A percentile compares a stretch with the other conserved stretches of the same genome.
Conservation (phyloP, 2,888 invertebrate genomes). For the Macrosiphum euphorbiae region DNA sequence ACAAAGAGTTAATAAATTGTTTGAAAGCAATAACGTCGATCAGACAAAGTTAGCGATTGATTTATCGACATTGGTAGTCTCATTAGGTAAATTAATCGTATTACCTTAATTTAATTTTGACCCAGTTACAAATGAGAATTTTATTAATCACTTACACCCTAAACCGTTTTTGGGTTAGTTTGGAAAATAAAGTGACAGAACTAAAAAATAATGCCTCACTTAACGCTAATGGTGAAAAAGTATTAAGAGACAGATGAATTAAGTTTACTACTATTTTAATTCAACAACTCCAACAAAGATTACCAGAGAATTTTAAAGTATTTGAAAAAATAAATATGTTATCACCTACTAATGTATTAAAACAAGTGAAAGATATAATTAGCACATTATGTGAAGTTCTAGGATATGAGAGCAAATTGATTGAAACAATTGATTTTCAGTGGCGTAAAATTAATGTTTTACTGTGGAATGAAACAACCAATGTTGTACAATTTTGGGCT, state of each 20-base stretch:
- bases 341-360: neutral
- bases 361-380: neutral
- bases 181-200: neutral
- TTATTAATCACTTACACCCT: neutral
- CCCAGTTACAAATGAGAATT: neutral
- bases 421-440: neutral
- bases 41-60: too few relatives aligned
- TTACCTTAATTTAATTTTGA: neutral
- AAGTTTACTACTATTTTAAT: neutral
- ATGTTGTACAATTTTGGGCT: conserved; percentile 66
- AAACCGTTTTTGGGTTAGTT: neutral
- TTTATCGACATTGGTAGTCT: neutral
- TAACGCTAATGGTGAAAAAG: neutral
- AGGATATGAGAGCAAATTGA: neutral
- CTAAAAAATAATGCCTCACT: neutral
- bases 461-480: neutral
- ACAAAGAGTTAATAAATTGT: too few relatives aligned
- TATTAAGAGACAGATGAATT: neutral
- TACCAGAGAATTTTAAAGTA: neutral
- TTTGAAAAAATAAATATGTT: conserved; percentile 3
- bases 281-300: neutral
- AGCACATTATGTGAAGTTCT: neutral
- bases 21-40: too few relatives aligned
- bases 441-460: neutral
- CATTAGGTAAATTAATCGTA: neutral